These are phyloP conservation scores for Sciurus carolinensis DNA, from an alignment of 2,797 vertebrate genomes.

Conservation along the genomic window DNA sequence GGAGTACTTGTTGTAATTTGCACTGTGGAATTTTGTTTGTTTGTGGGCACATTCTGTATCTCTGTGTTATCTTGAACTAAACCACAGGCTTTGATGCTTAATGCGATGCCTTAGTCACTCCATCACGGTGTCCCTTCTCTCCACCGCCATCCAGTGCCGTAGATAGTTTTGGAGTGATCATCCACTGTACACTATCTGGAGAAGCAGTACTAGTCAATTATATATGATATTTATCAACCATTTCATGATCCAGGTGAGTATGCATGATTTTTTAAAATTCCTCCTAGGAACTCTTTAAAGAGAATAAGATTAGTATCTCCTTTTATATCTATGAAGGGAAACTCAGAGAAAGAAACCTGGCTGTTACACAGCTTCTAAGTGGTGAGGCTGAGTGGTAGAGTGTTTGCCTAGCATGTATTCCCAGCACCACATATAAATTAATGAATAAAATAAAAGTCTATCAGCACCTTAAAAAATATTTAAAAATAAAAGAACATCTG, in stretches of 20 bases:
- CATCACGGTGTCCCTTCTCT: neutral
- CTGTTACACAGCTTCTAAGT: neutral
- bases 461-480: too few relatives aligned
- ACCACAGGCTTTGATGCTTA: neutral
- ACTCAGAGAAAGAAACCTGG: neutral
- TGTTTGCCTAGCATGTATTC: too few relatives aligned
- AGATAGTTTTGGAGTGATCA: neutral
- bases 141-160: neutral
- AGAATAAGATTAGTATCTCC: neutral
- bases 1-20: neutral
- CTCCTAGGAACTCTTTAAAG: neutral
- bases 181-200: too few relatives aligned
- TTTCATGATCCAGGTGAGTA: neutral
- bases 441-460: too few relatives aligned
- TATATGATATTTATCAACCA: neutral
- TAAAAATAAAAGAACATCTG: neutral
- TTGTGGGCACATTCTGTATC: neutral
- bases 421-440: too few relatives aligned
- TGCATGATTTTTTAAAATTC: neutral
- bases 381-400: neutral
- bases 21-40: neutral
- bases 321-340: neutral
- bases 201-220: neutral
- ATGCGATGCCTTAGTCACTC: neutral
- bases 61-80: conserved; percentile 54